Percentiles rank a stretch among this genome's conserved stretches.
These are phyloP conservation scores for Manduca sexta DNA, from an alignment of 1,140 invertebrate genomes.

Conservation along the genomic window DNA sequence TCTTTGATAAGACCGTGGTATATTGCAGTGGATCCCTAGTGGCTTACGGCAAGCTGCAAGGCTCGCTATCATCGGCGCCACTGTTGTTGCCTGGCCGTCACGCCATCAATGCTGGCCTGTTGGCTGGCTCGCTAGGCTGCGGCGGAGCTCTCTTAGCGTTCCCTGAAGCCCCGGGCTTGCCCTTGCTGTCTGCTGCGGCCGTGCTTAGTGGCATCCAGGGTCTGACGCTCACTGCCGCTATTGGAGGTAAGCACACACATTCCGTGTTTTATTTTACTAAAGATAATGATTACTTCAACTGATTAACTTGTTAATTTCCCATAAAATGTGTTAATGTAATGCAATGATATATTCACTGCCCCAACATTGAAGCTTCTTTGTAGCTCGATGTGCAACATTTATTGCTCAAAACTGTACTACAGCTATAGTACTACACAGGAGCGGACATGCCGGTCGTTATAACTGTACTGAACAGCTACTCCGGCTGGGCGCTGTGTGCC, in stretches of 20 bases:
- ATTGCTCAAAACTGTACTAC: too few relatives aligned
- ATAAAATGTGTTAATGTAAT: too few relatives aligned
- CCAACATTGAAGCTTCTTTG: too few relatives aligned
- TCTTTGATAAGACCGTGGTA: background rate
- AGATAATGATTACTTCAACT: too few relatives aligned
- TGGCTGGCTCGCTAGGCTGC: slow-evolving; percentile 82
- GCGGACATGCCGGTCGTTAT: slow-evolving; percentile 97
- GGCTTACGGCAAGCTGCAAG: slow-evolving; percentile 94
- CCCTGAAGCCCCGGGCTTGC: slow-evolving; percentile 76
- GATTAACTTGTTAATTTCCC: too few relatives aligned
- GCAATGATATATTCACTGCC: too few relatives aligned
- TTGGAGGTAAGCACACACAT: slow-evolving; percentile 78
- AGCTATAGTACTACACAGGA: slow-evolving; percentile 55
- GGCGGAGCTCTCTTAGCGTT: slow-evolving; percentile 80
- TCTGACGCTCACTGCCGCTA: slow-evolving; percentile 90
- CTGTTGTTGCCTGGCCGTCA: slow-evolving; percentile 89
- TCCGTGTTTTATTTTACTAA: background rate
- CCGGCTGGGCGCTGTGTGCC: slow-evolving; percentile 89
- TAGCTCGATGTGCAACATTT: too few relatives aligned
- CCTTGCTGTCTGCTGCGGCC: slow-evolving; percentile 83
- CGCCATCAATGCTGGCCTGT: slow-evolving; percentile 80
- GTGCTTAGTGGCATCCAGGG: slow-evolving; percentile 84
- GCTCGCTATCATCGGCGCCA: slow-evolving; percentile 85
- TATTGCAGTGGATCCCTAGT: slow-evolving; percentile 84
- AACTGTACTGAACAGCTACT: slow-evolving; percentile 90